Evolutionary conservation across 2,797 vertebrate genomes (phyloP), one percentile per base, ranked within the genome.

Genomic region (Morelia viridis): DNA sequence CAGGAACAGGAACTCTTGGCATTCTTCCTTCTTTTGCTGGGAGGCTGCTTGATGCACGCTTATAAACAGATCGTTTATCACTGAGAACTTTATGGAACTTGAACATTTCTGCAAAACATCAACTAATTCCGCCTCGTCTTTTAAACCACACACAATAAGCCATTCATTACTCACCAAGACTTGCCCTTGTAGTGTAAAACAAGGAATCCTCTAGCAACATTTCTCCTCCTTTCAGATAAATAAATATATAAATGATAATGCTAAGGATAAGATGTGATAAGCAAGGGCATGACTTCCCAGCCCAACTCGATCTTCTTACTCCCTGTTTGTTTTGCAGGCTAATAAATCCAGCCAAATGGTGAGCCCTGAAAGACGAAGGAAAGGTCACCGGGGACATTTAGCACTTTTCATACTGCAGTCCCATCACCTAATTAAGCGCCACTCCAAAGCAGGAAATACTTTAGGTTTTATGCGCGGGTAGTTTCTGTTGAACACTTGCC

Each of bases 301-400:
- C n/a, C 62, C 12, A 10, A 88, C 76, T 68, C 88, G 24, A n/a
- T 58, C 53, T 87, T 65, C 61, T 53, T 60, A 68, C 57, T 88
- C 61, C 88, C 28, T 57, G 60, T 85, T 85, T 88, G 13, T 89
- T 90, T 92, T 86, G 50, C 24, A 88, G 64, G 56, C 88, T 85
- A 90, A 91, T 57, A 80, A 71, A 57, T 76, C 56, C 15, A 62
- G 53, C 35, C 15, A 31, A 56, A 50, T 24, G n/a, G 46, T 17
- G 50, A 88, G 28, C 24, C 65, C 35, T 5, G 8, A 85, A 41
- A 89, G 22, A 65, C n/a, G 28, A 31, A 62, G 28, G 19, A 64
- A 86, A 90, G 57, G 58, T 92, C 89, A 53, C 17, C 4, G 65
- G 92, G 68, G 89, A 89, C 87, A 92, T 90, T 84, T 64, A 94